Evolutionary conservation across 2,113 vertebrate species (phyloP).

Genomic region (Bagarius yarrelli): DNA sequence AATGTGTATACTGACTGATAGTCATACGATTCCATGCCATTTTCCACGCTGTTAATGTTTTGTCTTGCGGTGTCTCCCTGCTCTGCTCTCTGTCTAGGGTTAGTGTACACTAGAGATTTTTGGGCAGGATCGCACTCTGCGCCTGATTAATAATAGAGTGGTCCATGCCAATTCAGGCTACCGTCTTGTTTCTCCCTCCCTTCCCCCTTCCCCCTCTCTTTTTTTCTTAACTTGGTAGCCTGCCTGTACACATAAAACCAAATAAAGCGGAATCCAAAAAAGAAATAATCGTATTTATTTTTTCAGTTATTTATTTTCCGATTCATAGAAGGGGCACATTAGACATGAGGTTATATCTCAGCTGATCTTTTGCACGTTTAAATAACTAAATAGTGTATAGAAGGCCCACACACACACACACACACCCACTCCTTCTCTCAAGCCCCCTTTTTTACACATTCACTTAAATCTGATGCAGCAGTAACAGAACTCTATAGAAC

Average conservation of each 20-base stretch:
- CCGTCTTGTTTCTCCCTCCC: not conserved
- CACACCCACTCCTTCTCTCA: not conserved
- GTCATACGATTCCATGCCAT: not conserved
- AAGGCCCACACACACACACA: not conserved
- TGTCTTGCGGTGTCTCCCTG: not conserved
- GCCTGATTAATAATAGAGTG: conserved; percentile 54
- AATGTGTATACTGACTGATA: not conserved
- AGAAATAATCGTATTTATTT: not conserved
- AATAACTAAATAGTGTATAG: conserved; percentile 9
- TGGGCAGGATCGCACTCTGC: not conserved
- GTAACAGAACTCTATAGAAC: not conserved
- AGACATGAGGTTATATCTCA: conserved; percentile 39
- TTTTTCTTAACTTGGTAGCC: not conserved
- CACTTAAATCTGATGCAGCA: not conserved
- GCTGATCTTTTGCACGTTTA: conserved; percentile 6
- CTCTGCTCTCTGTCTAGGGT: not conserved
- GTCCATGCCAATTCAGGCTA: conserved; percentile 33
- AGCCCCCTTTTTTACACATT: not conserved
- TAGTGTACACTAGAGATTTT: not conserved
- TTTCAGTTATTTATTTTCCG: too few relatives aligned
- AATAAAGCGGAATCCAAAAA: not conserved
- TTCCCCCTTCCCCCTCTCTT: not conserved
- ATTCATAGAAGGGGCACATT: conserved; percentile 8
- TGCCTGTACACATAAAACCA: not conserved
- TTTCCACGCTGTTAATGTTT: not conserved